phyloP scores from a whole-genome alignment of 2,113 vertebrate species.

The Polypterus bichir region DNA sequence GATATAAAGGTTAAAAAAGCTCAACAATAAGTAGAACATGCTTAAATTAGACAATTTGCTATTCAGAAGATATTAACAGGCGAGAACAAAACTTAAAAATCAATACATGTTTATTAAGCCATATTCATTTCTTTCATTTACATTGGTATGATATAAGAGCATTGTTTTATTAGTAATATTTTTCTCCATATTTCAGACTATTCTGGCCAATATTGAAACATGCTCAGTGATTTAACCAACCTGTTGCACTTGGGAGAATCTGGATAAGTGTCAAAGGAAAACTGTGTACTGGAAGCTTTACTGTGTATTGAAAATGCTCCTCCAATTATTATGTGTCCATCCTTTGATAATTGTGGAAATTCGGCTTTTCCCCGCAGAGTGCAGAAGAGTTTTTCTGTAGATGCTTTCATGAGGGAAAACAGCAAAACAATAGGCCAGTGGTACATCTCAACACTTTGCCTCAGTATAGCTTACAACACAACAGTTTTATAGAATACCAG shows the following conservation, averaged over 20 bases:
- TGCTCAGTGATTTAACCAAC: not conserved
- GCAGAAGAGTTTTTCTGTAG: not conserved
- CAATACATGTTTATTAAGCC: not conserved
- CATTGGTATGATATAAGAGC: not conserved
- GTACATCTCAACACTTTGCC: too few species aligned
- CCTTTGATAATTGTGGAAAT: not conserved
- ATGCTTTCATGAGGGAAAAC: too few species aligned
- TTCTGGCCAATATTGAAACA: not conserved
- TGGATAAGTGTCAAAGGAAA: not conserved
- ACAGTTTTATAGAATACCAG: too few species aligned
- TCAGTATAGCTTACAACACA: too few species aligned
- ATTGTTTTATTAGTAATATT: not conserved
- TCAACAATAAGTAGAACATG: not conserved
- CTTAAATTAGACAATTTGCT: not conserved
- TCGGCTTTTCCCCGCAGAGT: not conserved
- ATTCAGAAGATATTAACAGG: too few species aligned
- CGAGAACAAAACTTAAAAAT: not conserved
- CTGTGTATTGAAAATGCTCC: not conserved
- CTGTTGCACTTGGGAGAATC: not conserved
- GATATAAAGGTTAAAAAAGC: not conserved
- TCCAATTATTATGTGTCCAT: slow-evolving; percentile 4
- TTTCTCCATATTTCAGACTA: not conserved
- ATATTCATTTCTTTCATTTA: not conserved
- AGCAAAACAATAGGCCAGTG: too few species aligned
- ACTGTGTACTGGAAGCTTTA: not conserved